These are phyloP conservation scores for Deroplatys truncata DNA, from an alignment of 2,888 invertebrate species.

Conservation along the genomic window DNA sequence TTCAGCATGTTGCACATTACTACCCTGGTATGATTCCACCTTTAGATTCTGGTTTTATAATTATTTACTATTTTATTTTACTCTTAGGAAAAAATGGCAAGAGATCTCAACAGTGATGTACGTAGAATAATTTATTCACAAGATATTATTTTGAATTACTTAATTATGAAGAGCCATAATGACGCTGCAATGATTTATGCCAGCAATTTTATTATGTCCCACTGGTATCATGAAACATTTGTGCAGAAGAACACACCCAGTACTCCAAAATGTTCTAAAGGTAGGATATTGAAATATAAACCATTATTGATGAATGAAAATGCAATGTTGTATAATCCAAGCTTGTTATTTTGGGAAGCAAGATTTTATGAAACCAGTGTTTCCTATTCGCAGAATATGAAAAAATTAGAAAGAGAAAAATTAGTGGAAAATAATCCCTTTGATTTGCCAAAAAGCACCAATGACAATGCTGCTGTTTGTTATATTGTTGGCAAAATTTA, in stretches of 20 bases:
- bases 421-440: too few species aligned
- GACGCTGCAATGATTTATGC: not conserved
- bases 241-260: not conserved
- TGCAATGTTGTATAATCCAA: not conserved
- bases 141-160: not conserved
- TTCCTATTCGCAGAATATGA: too few species aligned
- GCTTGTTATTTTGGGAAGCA: too few species aligned
- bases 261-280: not conserved
- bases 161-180: not conserved
- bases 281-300: not conserved
- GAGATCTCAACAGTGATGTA: conserved; percentile 42
- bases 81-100: not conserved
- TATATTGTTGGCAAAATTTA: too few species aligned
- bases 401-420: too few species aligned
- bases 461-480: too few species aligned
- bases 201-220: not conserved
- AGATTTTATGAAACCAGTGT: too few species aligned
- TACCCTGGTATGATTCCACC: too few species aligned
- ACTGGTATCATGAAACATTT: not conserved
- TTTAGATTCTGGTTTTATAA: not conserved
- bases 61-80: not conserved
- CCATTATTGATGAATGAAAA: not conserved
- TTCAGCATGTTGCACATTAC: too few species aligned
- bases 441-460: too few species aligned
- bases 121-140: not conserved